Percentiles rank a stretch among this genome's conserved stretches.
These are phyloP conservation scores for Danio aesculapii DNA, from an alignment of 2,797 vertebrate genomes.

Conservation along the genomic window DNA sequence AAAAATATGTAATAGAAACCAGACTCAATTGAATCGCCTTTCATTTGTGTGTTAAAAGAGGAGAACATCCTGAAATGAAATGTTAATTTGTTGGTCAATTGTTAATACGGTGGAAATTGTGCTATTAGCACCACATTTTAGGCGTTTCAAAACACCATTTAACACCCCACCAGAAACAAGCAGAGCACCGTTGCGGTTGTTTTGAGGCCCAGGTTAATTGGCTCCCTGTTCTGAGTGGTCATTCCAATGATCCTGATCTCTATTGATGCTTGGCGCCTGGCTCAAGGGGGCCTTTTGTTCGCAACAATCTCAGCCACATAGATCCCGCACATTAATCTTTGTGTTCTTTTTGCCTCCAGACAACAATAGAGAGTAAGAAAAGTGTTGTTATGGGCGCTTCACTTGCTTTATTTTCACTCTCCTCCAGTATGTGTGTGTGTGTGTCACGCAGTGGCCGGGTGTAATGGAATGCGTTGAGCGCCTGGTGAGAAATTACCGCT, in stretches of 20 bases:
- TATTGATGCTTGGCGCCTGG: slow-evolving; percentile 59
- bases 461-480: slow-evolving; percentile 62
- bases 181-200: slow-evolving; percentile 1
- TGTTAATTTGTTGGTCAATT: neutral
- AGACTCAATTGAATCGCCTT: no score
- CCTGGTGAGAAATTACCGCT: slow-evolving; percentile 69
- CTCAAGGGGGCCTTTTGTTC: slow-evolving; percentile 51
- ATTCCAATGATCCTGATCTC: slow-evolving; percentile 65
- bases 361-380: slow-evolving; percentile 68
- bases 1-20: no score
- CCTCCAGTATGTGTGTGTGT: slow-evolving; percentile 36
- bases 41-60: neutral
- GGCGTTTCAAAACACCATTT: neutral
- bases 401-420: slow-evolving; percentile 56
- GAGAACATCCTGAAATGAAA: neutral
- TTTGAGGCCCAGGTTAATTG: slow-evolving; percentile 60
- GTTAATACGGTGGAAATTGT: slow-evolving; percentile 41
- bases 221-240: slow-evolving; percentile 57
- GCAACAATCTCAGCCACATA: slow-evolving; percentile 32
- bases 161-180: neutral
- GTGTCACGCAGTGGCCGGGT: slow-evolving; percentile 24
- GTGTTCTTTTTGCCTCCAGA: slow-evolving; percentile 66
- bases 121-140: slow-evolving; percentile 9
- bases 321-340: slow-evolving; percentile 66
- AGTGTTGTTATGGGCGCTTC: slow-evolving; percentile 67